Base-by-base conservation (phyloP, 2,797 vertebrate species). In the Otolemur crassicaudatus region DNA sequence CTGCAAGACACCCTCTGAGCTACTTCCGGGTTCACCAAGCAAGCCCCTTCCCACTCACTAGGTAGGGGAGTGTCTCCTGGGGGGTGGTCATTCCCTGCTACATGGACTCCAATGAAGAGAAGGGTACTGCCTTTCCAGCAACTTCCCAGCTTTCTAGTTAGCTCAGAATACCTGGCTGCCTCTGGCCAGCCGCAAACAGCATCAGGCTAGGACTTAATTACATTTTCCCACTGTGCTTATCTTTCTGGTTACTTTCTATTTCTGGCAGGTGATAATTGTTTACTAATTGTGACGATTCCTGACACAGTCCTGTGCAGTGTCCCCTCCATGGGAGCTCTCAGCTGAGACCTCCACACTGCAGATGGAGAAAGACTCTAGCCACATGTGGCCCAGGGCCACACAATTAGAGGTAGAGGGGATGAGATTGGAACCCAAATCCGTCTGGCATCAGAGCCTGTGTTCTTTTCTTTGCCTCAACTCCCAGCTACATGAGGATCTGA, bases 31-130 rank as follows among this genome's bases (percentile, higher is more conserved):
- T 73, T 34, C 27, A 9, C 40, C 31, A 9, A 16, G 56, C 27
- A 23, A 60, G 29, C 7, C 46, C 40, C 63, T 75, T n/a, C 49
- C 67, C n/a, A 27, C 11, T 16, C 27, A 0, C 10, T 1, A 0
- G 22, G 22, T 31, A 46, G 7, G 3, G 56, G 16, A 0, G 2
- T 0, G 0, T n/a, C 34, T 60, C 31, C 5, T 14, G 91, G 60
- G 53, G 53, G 61, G 61, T 27, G 67, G 56, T 49, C 90, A 25
- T 31, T 58, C 49, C 4, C 34, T 10, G 34, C 69, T 25, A 4
- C 2, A 0, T 46, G 58, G 27, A 70, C 10, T 17, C 31, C 43
- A 34, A 2, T 0, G 8, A 72, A 16, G 65, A 56, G 87, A 69
- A 17, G 46, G 34, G 3, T 67, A 58, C 34, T 49, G 70, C 75